Percentiles rank a stretch among this genome's conserved stretches.
phyloP scores from a whole-genome alignment of 2,888 invertebrate species.

The Gonocerus acuteangulatus region DNA sequence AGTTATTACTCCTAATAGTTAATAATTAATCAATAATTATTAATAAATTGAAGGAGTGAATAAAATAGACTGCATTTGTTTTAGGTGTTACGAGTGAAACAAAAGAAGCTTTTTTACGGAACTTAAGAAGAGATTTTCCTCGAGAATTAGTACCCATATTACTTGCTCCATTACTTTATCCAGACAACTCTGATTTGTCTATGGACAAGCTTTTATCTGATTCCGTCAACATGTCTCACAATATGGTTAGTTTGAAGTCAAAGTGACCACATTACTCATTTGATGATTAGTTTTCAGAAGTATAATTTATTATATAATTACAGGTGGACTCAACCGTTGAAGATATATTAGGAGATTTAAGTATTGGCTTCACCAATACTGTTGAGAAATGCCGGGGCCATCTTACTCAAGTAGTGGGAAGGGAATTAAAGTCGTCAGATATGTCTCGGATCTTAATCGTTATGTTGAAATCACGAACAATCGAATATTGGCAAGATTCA shows the following conservation, averaged over 20 bases:
- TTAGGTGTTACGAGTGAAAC: conserved; percentile 63
- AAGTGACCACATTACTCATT: too few species aligned
- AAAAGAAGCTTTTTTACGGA: conserved; percentile 71
- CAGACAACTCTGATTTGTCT: conserved; percentile 49
- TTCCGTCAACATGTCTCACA: conserved; percentile 44
- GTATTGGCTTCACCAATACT: conserved; percentile 77
- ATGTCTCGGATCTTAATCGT: conserved; percentile 78
- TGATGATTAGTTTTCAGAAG: too few species aligned
- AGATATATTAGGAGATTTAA: conserved; percentile 85
- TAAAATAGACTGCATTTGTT: too few species aligned
- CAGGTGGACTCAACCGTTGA: conserved; percentile 67
- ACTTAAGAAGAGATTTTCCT: conserved; percentile 79
- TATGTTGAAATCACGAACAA: conserved; percentile 77
- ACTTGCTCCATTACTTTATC: conserved; percentile 78
- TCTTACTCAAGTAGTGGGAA: conserved; percentile 69
- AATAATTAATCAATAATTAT: too few species aligned
- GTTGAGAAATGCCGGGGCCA: conserved; percentile 82
- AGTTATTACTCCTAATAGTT: too few species aligned
- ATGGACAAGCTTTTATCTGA: conserved; percentile 45
- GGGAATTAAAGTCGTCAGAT: conserved; percentile 73
- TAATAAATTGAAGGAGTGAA: too few species aligned
- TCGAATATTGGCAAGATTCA: conserved; percentile 50
- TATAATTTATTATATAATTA: too few species aligned
- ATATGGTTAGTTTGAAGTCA: conserved; percentile 44
- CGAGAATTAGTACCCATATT: conserved; percentile 81